phyloP scores from a whole-genome alignment of 2,797 vertebrate species.

The Hafferia zeledoni region DNA sequence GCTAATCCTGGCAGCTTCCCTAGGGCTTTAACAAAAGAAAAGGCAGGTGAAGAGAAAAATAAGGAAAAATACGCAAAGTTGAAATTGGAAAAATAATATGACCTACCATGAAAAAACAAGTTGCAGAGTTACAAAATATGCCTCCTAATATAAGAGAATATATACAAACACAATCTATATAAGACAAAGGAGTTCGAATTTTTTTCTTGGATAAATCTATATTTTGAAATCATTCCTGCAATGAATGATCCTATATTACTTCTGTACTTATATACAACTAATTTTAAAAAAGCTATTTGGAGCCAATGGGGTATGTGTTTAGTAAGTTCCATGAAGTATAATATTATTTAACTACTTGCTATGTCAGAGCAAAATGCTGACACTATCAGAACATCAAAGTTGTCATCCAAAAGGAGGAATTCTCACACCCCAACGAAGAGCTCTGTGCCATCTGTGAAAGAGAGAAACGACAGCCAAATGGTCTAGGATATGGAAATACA shows the following conservation, averaged over 20 bases:
- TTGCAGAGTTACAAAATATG: neutral
- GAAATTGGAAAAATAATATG: no score
- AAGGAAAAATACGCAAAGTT: no score
- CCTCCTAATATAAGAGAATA: neutral
- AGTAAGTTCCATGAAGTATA: neutral
- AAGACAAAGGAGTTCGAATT: neutral
- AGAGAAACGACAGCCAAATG: slow-evolving; percentile 6
- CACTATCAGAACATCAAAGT: neutral
- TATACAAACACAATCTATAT: neutral
- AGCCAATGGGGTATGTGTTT: neutral
- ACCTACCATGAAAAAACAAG: neutral
- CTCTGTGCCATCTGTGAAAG: slow-evolving; percentile 1
- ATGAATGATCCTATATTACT: neutral
- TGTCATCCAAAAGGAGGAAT: neutral
- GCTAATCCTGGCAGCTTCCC: no score
- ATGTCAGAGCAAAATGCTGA: slow-evolving; percentile 23
- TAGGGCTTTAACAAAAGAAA: no score
- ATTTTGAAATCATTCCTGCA: neutral
- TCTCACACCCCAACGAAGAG: neutral
- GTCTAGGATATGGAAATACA: neutral
- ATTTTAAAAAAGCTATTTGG: neutral
- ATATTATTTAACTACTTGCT: neutral
- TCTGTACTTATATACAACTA: neutral
- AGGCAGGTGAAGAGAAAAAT: no score
- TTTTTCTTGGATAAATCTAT: neutral